A percentile compares a stretch with the other conserved stretches of the same genome.
Conservation (phyloP, 2,113 vertebrate species). For the Hyaena hyaena region DNA sequence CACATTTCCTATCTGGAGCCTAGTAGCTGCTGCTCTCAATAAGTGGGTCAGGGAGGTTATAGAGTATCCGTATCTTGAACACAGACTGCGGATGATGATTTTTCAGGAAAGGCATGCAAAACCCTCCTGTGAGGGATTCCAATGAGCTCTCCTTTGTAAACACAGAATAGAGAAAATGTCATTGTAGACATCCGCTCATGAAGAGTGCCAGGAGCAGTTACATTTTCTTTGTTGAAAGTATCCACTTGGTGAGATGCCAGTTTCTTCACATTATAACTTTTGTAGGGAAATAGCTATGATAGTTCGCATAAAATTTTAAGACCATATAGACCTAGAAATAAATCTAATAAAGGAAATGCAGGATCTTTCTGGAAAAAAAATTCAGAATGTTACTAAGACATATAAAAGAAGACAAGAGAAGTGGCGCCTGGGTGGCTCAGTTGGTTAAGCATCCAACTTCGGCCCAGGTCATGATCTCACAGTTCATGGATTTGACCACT, state of each 20-base stretch:
- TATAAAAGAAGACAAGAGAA: slow-evolving; percentile 12
- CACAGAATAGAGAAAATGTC: not conserved
- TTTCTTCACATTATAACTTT: slow-evolving; percentile 52
- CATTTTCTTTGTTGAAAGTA: slow-evolving; percentile 35
- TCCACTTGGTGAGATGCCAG: slow-evolving; percentile 22
- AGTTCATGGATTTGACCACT: no score
- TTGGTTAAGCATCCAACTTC: no score
- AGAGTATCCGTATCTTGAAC: not conserved
- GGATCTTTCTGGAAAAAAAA: not conserved
- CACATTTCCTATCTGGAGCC: not conserved
- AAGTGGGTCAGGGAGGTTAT: not conserved
- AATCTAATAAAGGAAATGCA: not conserved
- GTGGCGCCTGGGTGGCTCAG: no score
- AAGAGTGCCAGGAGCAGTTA: not conserved
- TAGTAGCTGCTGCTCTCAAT: fast-evolving
- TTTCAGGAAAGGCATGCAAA: not conserved
- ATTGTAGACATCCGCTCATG: not conserved
- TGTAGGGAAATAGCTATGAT: not conserved
- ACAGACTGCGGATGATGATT: not conserved
- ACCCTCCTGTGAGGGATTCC: not conserved
- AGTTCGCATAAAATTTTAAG: slow-evolving; percentile 41
- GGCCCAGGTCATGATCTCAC: no score
- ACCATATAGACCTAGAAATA: not conserved
- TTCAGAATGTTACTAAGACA: slow-evolving; percentile 21
- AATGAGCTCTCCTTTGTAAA: not conserved